Base-by-base conservation (phyloP, 2,888 invertebrate genomes). In the Hypselothyrea guttata region DNA sequence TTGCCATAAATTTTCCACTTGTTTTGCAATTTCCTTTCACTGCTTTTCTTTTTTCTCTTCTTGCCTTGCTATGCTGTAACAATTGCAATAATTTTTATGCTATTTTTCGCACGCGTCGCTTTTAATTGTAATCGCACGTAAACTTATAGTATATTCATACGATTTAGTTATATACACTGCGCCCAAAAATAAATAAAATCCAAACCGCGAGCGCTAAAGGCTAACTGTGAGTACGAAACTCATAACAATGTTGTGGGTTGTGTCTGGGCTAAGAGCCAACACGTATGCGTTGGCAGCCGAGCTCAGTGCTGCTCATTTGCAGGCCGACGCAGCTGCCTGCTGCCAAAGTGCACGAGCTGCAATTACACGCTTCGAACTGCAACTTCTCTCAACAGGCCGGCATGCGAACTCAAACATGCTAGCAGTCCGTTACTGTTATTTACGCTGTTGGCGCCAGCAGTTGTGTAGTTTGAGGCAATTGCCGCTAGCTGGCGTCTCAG, bases 141-240 rank as follows among this genome's bases (percentile, higher is more conserved):
- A 15, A 4, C 12, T 55, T 34, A 5, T 12, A 11, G 1, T 49
- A 18, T 41, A 28, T 7, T 3, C 27, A 27, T 15, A 31, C 28
- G 28, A 58, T 31, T 54, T 22, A 30, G 51, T 28, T 46, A 53
- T 41, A 34, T 34, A 1, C 34, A 56, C 31, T 27, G 37, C 31
- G 51, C 27, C 33, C 22, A 54, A 30, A 18, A 34, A 34, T 30
- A 35, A 59, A 53, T 52, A 47, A 53, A 47, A 42, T 42, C 9
- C 5, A 42, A 55, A 31, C 48, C 55, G 52, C 52, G 55, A 69
- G 56, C 46, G 59, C 11, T 59, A 27, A 56, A 52, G 48, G 51
- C 40, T 51, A 64, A 70, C 58, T 64, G 51, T 49, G 27, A 44
- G 41, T 57, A 55, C 71, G 49, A 59, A 64, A 71, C 41, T 65